These are phyloP conservation scores for Sebastes baramenuke DNA, from an alignment of 2,797 vertebrate species.

Conservation along the genomic window DNA sequence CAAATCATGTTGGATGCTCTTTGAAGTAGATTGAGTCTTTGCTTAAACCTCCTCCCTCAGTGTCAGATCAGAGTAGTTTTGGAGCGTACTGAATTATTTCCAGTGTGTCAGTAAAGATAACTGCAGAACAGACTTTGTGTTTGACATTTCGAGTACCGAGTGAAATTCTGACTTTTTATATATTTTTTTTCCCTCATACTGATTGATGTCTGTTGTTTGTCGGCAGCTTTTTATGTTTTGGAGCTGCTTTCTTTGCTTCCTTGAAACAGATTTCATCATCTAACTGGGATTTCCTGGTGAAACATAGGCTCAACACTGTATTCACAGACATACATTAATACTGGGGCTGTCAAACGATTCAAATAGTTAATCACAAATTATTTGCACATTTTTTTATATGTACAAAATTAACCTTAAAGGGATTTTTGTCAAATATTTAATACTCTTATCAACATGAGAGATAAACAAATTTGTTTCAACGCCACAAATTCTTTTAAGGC, in stretches of 20 bases:
- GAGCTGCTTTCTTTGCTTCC: slow-evolving; percentile 17
- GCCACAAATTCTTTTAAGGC: too few relatives aligned
- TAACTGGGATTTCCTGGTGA: slow-evolving; percentile 18
- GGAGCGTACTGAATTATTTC: slow-evolving; percentile 44
- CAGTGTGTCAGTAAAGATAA: slow-evolving; percentile 57
- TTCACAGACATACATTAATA: neutral
- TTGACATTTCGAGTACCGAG: slow-evolving; percentile 59
- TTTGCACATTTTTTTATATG: too few relatives aligned
- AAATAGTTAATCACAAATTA: too few relatives aligned
- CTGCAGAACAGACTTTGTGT: slow-evolving; percentile 45
- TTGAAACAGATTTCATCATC: slow-evolving; percentile 5
- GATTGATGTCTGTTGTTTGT: slow-evolving; percentile 51
- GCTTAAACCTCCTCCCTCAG: slow-evolving; percentile 48
- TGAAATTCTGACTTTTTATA: slow-evolving; percentile 49
- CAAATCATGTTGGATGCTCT: slow-evolving; percentile 58
- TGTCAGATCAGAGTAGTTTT: slow-evolving; percentile 53
- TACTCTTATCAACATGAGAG: too few relatives aligned
- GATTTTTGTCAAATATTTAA: too few relatives aligned
- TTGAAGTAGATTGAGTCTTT: slow-evolving; percentile 64
- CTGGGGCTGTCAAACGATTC: too few relatives aligned
- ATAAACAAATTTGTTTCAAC: too few relatives aligned
- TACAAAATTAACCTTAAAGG: too few relatives aligned
- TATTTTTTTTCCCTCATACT: neutral
- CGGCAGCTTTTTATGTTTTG: slow-evolving; percentile 40
- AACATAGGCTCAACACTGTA: neutral